Percentiles rank a stretch among this genome's conserved stretches.
Evolutionary conservation across 1,140 invertebrate genomes (phyloP).

Genomic region (Cydia amplana): DNA sequence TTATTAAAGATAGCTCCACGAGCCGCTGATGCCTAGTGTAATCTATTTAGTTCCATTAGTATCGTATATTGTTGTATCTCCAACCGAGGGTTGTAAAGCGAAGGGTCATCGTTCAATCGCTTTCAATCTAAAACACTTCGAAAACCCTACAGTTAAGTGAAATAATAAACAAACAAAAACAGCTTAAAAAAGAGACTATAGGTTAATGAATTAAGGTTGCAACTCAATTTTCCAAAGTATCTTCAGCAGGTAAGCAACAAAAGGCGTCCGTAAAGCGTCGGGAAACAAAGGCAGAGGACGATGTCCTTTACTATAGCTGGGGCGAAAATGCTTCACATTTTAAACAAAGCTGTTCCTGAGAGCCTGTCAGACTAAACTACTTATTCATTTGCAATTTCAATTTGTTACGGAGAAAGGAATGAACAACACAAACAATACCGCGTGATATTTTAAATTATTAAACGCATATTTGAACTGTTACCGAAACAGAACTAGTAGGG

Average conservation of each 20-base stretch:
- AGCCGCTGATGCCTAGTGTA: no score
- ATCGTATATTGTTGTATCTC: no score
- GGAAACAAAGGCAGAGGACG: not conserved
- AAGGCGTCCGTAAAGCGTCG: not conserved
- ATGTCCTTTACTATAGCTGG: not conserved
- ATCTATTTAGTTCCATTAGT: no score
- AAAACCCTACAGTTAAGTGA: no score
- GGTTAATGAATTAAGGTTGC: not conserved
- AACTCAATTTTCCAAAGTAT: conserved; percentile 1
- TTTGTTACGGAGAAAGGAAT: not conserved
- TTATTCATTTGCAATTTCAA: not conserved
- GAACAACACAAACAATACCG: not conserved
- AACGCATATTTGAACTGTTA: not conserved
- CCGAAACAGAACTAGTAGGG: no score
- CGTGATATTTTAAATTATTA: not conserved
- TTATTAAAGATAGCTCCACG: no score
- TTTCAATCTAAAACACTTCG: no score
- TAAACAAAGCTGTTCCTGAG: not conserved
- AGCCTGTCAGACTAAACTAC: not conserved
- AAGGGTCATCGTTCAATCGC: no score
- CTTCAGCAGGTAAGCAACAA: conserved; percentile 3
- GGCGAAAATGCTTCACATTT: not conserved
- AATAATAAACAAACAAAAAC: no score
- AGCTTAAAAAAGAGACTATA: not conserved
- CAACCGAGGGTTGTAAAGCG: no score